Evolutionary conservation across 2,113 vertebrate genomes (phyloP).

Genomic region (Lamprologus tigripictilis): DNA sequence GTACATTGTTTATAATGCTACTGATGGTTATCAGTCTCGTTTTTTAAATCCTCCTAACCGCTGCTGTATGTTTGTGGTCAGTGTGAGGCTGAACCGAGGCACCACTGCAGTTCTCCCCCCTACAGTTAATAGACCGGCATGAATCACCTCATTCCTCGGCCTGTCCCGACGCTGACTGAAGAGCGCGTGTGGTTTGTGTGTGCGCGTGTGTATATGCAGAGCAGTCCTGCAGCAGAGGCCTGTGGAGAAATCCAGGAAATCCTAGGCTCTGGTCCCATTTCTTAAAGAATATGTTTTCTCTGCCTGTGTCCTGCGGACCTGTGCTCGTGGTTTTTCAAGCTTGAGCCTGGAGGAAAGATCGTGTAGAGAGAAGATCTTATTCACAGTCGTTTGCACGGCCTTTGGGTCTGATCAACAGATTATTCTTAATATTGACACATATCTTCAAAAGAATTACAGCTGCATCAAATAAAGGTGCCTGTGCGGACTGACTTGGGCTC

Average conservation of each 20-base stretch:
- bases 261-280: conserved; percentile 42
- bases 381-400: background rate
- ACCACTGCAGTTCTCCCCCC: conserved; percentile 1
- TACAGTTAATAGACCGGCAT: conserved; percentile 26
- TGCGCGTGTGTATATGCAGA: background rate
- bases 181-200: background rate
- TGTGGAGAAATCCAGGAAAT: conserved; percentile 53
- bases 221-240: background rate
- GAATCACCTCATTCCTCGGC: conserved; percentile 40
- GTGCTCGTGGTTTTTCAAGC: conserved; percentile 2
- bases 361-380: background rate
- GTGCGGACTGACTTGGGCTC: background rate
- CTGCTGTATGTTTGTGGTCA: conserved; percentile 6
- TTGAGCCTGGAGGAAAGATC: background rate
- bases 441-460: conserved; percentile 40
- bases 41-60: background rate
- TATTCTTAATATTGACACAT: conserved; percentile 37
- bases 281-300: conserved; percentile 19
- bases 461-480: conserved; percentile 3
- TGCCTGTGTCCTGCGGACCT: background rate
- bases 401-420: conserved; percentile 51
- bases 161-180: conserved; percentile 11
- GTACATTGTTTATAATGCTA: background rate
- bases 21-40: background rate
- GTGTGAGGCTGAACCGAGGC: background rate